These are phyloP conservation scores for Syritta pipiens DNA, from an alignment of 2,888 invertebrate genomes.

Conservation along the genomic window DNA sequence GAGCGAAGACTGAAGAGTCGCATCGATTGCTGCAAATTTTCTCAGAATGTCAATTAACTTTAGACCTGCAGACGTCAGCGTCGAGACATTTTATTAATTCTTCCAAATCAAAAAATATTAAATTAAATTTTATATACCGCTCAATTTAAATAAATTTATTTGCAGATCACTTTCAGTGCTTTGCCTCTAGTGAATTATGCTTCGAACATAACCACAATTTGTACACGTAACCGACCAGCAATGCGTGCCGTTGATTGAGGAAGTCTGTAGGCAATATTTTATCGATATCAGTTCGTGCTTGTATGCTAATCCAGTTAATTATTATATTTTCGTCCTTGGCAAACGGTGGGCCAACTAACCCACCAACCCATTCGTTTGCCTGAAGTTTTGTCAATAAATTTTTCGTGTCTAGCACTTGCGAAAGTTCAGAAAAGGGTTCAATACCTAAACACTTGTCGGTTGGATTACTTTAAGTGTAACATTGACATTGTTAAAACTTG, in stretches of 20 bases:
- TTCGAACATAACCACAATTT: constrained; percentile 18
- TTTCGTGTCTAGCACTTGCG: constrained; percentile 12
- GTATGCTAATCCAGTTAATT: constrained; percentile 53
- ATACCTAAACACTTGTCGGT: background rate
- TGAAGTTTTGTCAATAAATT: constrained; percentile 65
- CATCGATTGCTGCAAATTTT: constrained; percentile 32
- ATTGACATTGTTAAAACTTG: constrained; percentile 47
- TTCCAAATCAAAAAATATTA: constrained; percentile 31
- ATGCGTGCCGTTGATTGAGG: constrained; percentile 52
- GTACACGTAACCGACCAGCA: constrained; percentile 7
- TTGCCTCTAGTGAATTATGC: constrained; percentile 9
- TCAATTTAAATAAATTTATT: constrained; percentile 63
- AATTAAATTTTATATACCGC: constrained; percentile 41
- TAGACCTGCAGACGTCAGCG: constrained; percentile 23
- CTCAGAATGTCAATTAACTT: constrained; percentile 29
- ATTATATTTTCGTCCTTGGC: constrained; percentile 54
- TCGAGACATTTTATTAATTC: constrained; percentile 51
- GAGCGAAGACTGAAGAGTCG: constrained; percentile 2
- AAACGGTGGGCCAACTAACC: constrained; percentile 17
- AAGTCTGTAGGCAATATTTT: constrained; percentile 62
- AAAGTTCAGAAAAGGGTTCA: constrained; percentile 11
- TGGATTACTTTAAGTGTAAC: constrained; percentile 10
- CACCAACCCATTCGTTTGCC: constrained; percentile 10
- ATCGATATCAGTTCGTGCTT: constrained; percentile 62
- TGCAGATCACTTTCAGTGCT: constrained; percentile 20